These are phyloP conservation scores for Eriosoma lanigerum DNA, from an alignment of 1,140 invertebrate species.

Conservation along the genomic window DNA sequence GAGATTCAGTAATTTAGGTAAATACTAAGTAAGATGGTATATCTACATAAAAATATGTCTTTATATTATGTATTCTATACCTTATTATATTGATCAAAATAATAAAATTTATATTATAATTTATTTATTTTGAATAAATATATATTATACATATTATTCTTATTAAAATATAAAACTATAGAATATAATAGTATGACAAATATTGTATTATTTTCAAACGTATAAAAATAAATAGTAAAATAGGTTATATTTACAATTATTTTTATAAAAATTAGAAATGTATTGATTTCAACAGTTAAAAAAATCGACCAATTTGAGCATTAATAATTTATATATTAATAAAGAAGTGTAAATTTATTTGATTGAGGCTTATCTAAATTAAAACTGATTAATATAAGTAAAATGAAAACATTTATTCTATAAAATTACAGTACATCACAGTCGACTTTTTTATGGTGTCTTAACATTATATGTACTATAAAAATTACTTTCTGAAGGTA, in stretches of 20 bases:
- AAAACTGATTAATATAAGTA: conserved; percentile 21
- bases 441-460: neutral
- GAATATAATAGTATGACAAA: neutral
- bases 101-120: neutral
- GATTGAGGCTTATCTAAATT: conserved; percentile 17
- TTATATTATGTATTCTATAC: neutral
- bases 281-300: neutral
- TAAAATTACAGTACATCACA: neutral
- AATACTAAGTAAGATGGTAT: neutral
- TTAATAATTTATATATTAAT: conserved; percentile 15
- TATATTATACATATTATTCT: too few species aligned
- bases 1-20: conserved; percentile 1
- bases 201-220: neutral
- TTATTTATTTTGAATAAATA: neutral
- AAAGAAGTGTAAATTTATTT: neutral
- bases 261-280: conserved; percentile 20
- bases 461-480: neutral
- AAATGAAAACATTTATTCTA: conserved; percentile 10
- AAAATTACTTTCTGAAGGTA: conserved; percentile 53
- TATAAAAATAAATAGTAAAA: conserved; percentile 6
- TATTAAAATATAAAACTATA: too few species aligned
- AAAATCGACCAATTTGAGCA: conserved; percentile 4
- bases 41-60: neutral
- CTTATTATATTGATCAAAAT: neutral
- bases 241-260: neutral